phyloP scores from a whole-genome alignment of 2,888 invertebrate species.

The Tubulanus polymorphus region DNA sequence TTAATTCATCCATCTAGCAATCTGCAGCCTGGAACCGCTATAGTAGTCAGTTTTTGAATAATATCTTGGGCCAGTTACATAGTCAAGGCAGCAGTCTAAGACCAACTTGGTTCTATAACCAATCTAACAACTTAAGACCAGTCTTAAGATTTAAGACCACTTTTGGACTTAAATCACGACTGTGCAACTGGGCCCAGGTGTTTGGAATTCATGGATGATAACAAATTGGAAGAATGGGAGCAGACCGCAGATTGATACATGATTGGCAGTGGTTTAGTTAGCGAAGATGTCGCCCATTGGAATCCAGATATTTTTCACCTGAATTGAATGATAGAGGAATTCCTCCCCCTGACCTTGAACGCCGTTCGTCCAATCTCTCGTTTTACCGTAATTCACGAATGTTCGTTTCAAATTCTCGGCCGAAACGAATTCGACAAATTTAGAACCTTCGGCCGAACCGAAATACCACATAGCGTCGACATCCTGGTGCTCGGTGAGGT shows the following conservation, averaged over 20 bases:
- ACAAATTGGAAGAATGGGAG: no score
- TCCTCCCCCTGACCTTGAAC: constrained; percentile 50
- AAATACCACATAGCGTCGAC: constrained; percentile 53
- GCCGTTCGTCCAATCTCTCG: constrained; percentile 44
- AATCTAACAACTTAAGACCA: no score
- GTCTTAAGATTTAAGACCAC: no score
- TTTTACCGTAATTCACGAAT: constrained; percentile 52
- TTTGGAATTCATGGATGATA: no score
- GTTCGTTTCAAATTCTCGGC: constrained; percentile 53
- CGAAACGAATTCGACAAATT: constrained; percentile 52
- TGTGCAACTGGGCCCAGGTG: no score
- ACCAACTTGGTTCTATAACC: no score
- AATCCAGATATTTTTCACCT: constrained; percentile 54
- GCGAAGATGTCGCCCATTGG: constrained; percentile 56
- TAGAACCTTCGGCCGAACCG: constrained; percentile 47
- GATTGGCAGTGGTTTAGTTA: constrained; percentile 44
- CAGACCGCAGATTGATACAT: background rate
- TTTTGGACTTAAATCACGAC: no score
- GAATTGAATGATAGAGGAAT: constrained; percentile 51
- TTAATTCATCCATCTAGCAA: no score
- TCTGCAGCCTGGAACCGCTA: no score
- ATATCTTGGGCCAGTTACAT: no score
- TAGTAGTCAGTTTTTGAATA: no score
- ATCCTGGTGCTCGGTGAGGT: constrained; percentile 52
- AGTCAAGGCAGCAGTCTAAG: no score